Percentiles rank a stretch among this genome's conserved stretches.
phyloP scores from a whole-genome alignment of 2,113 vertebrate species.

The Puntigrus tetrazona region DNA sequence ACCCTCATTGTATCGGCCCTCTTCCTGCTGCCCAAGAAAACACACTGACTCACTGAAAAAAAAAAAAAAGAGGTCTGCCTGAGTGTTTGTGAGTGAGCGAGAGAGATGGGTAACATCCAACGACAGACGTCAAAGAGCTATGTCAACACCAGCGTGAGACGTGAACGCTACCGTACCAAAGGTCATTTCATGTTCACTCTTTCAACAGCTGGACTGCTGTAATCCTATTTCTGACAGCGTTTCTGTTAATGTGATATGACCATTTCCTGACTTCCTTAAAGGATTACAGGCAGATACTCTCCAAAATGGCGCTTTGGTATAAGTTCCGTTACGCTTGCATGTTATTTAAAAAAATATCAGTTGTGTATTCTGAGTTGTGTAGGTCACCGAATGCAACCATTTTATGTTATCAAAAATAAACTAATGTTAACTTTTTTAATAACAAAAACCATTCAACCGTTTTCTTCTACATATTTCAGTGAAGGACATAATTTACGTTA shows the following conservation, averaged over 20 bases:
- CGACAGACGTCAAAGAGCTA: slow-evolving; percentile 20
- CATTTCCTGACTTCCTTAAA: not conserved
- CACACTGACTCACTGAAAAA: slow-evolving; percentile 35
- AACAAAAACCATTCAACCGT: too few species aligned
- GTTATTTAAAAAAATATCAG: too few species aligned
- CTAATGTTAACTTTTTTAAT: too few species aligned
- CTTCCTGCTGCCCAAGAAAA: slow-evolving; percentile 59
- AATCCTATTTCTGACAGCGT: not conserved
- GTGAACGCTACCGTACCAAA: not conserved
- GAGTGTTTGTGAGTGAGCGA: not conserved
- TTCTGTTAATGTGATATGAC: not conserved
- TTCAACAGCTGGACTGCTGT: not conserved
- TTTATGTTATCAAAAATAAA: too few species aligned
- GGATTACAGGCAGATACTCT: too few species aligned
- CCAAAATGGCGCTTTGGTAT: too few species aligned
- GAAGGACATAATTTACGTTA: too few species aligned
- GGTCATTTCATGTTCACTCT: not conserved
- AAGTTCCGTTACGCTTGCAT: too few species aligned
- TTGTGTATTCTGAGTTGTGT: too few species aligned
- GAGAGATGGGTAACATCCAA: not conserved
- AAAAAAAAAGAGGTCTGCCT: slow-evolving; percentile 21
- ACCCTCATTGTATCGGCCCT: slow-evolving; percentile 54
- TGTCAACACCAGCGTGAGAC: not conserved
- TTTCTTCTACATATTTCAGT: too few species aligned
- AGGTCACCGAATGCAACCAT: too few species aligned